Percentiles rank a stretch among this genome's conserved stretches.
These are phyloP conservation scores for Drosophila leontia DNA, from an alignment of 1,140 invertebrate species.

Conservation along the genomic window DNA sequence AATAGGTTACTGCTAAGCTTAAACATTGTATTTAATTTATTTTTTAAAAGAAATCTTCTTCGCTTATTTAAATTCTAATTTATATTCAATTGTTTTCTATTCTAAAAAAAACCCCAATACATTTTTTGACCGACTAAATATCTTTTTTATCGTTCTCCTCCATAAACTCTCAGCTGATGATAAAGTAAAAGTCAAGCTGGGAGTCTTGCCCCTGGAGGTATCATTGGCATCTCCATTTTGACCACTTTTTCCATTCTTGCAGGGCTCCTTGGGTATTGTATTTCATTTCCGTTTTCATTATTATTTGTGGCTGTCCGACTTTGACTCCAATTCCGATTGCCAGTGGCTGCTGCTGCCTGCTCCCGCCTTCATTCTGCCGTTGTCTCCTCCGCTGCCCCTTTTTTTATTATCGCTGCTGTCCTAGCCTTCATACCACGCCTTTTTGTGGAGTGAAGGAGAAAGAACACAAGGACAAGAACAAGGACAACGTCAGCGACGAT, in stretches of 20 bases:
- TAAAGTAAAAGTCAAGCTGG: constrained; percentile 2
- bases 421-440: constrained; percentile 39
- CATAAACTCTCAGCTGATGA: background rate
- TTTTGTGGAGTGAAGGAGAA: constrained; percentile 35
- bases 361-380: constrained; percentile 22
- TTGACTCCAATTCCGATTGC: constrained; percentile 57
- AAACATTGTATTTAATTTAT: background rate
- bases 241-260: constrained; percentile 54
- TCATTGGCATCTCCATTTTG: constrained; percentile 20
- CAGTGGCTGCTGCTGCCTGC: constrained; percentile 25
- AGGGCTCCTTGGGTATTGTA: constrained; percentile 74
- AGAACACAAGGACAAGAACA: constrained; percentile 44
- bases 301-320: constrained; percentile 77
- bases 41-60: background rate
- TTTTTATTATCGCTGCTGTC: constrained; percentile 18
- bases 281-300: constrained; percentile 83
- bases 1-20: background rate
- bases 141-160: background rate
- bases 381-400: constrained; percentile 27
- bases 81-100: background rate
- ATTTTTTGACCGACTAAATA: background rate
- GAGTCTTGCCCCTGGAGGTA: background rate
- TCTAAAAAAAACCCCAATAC: background rate
- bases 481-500: constrained; percentile 76
- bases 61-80: background rate